Base-by-base conservation (phyloP, 2,888 invertebrate species). In the Dryobota labecula region DNA sequence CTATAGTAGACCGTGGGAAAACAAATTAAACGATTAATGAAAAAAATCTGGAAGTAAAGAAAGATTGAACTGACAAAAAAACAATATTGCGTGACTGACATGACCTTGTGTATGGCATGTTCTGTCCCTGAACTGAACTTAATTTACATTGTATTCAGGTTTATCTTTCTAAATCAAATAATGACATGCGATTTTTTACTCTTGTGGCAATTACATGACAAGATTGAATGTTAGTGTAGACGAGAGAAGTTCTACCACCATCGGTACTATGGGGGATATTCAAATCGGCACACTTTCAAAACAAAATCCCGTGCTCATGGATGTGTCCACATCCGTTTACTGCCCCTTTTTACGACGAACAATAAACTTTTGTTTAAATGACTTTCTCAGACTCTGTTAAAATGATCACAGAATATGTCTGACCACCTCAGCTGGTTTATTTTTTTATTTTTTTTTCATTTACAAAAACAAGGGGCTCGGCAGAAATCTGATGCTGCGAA, bases 81-180 rank as follows among this genome's bases (percentile, higher is more conserved):
- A 58, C 51, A 43, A 3, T 11, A 58, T 76, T 30, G 57, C 78
- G 76, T 78, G 78, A 57, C 65, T 54, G 61, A 70, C 38, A 62
- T 54, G 78, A 62, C 78, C 82, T 81, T 81, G 78, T 36, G 7
- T 15, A 30, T 6, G 33, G 27, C 45, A 36, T 54, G 45, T 47
- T 54, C 3, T 61, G 76, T 66, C 78, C 78, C 76, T 78, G 77
- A 81, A 81, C 82, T 65, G 41, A 62, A 74, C 64, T 65, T 57
- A 57, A 58, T 75, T 62, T 43, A 57, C 51, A 60, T 56, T 81
- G 81, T 78, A 69, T 78, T 65, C 60, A 64, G 36, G 49, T 80
- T 60, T 80, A 67, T 78, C 60, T 78, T 47, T 63, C 76, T 68
- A 43, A 61, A 62, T 62, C 61, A 69, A 56, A 69, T 60, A 76